Evolutionary conservation across 1,140 invertebrate species (phyloP).

Genomic region (Cylas formicarius): DNA sequence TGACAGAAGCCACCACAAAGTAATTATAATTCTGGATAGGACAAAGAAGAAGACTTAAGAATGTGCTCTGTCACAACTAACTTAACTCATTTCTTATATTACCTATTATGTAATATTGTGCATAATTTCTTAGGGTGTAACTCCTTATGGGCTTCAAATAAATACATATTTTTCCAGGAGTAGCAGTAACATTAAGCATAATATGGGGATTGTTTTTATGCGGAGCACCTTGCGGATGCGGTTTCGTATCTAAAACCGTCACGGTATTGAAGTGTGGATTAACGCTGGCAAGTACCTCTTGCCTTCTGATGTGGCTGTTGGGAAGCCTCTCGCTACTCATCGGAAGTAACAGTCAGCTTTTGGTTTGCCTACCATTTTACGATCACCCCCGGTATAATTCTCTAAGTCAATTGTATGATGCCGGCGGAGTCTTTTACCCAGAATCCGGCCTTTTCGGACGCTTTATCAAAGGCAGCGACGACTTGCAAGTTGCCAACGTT

Average conservation of each 20-base stretch:
- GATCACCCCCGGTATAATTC: slow-evolving; percentile 51
- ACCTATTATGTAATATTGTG: too few relatives aligned
- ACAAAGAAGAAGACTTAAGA: too few relatives aligned
- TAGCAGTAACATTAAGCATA: slow-evolving; percentile 40
- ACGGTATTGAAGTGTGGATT: slow-evolving; percentile 47
- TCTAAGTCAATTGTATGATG: slow-evolving; percentile 53
- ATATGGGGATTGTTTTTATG: slow-evolving; percentile 45
- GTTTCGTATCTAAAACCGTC: slow-evolving; percentile 47
- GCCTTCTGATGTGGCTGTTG: slow-evolving; percentile 44
- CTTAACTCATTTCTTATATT: too few relatives aligned
- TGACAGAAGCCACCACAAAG: too few relatives aligned
- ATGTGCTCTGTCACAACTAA: too few relatives aligned
- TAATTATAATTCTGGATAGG: too few relatives aligned
- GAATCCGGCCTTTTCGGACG: slow-evolving; percentile 53
- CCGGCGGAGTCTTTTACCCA: slow-evolving; percentile 49
- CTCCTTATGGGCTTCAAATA: too few relatives aligned
- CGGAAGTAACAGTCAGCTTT: slow-evolving; percentile 49
- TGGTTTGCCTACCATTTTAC: slow-evolving; percentile 56
- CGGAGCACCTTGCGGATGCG: slow-evolving; percentile 48
- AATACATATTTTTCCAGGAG: slow-evolving; percentile 36
- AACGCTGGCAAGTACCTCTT: slow-evolving; percentile 42
- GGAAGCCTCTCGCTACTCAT: slow-evolving; percentile 45
- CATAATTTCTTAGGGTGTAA: too few relatives aligned
- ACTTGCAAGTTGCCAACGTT: slow-evolving; percentile 31
- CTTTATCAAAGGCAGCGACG: slow-evolving; percentile 35